Evolutionary conservation across 2,113 vertebrate species (phyloP), one percentile per base, ranked within the genome.

Genomic region (Sakesphorus luctuosus): DNA sequence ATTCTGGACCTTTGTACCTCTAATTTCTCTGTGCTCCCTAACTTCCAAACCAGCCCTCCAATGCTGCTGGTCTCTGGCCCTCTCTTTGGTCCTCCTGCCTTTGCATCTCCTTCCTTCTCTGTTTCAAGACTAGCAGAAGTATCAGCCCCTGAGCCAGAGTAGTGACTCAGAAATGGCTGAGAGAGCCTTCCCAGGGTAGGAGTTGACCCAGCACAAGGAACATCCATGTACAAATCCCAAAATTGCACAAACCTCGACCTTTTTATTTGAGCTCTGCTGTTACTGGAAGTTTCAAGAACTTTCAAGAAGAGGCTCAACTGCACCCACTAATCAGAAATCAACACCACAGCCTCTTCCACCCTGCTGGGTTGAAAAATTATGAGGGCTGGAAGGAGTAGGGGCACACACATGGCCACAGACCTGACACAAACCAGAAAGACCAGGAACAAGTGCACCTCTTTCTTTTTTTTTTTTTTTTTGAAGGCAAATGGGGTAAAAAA

Each of bases 101-200:
- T 61, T 75, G 16, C 4, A 2, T 8, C 17, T 82, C 3, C 0
- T 52, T 84, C 17, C 50, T 86, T 49, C 43, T 67, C 52, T 61
- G 28, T 59, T 65, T 47, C 6, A 2, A 67, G 56, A 28, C 10
- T 63, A 56, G 40, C 19, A 62, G 38, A 43, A 76, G 17, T 12
- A 17, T 0, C 40, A 47, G 23, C 6, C 18, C 16, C 31, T 1
- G 6, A 35, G 36, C 9, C 2, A 3, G 40, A 15, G 29, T 0
- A 2, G 75, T 26, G 25, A 36, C 47, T 67, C 25, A n/a, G 40
- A 52, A 24, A 10, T 1, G 47, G 40, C 23, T 49, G 53, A 26
- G 58, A 56, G 36, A 66, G 13, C 43, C 28, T 36, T 87, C 36
- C 53, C 28, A 2, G 7, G 11, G 20, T 52, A 11, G 58, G 26